Evolutionary conservation across 2,113 vertebrate genomes (phyloP).

Genomic region (Coptodon rendalli): DNA sequence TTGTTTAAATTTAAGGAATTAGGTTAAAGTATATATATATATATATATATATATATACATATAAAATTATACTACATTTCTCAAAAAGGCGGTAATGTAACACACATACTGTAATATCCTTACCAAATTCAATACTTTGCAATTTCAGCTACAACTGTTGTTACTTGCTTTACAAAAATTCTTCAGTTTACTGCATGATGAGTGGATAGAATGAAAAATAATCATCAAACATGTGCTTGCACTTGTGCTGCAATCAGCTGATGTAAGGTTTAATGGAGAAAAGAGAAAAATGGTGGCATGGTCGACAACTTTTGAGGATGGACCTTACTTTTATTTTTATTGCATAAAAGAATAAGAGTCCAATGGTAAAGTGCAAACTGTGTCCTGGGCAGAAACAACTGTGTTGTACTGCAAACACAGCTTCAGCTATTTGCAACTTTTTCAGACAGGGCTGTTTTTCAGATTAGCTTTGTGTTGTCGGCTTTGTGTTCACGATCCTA

Average conservation of each 20-base stretch:
- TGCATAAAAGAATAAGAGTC: neutral
- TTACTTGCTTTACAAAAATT: neutral
- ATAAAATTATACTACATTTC: neutral
- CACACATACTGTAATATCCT: neutral
- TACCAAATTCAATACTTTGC: neutral
- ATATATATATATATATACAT: no score
- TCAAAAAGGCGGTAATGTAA: neutral
- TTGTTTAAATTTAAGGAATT: neutral
- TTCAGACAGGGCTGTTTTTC: neutral
- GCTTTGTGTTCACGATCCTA: neutral
- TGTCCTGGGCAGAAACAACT: neutral
- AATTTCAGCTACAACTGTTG: neutral
- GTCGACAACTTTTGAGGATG: neutral
- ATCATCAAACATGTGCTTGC: neutral
- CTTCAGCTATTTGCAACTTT: neutral
- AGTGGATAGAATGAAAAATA: neutral
- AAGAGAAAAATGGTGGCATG: neutral
- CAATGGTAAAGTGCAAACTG: neutral
- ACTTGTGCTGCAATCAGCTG: neutral
- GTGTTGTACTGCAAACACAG: neutral
- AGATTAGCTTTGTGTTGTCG: neutral
- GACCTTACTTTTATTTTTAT: neutral
- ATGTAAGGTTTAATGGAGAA: neutral
- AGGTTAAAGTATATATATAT: neutral
- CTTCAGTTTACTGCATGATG: neutral